Evolutionary conservation across 2,113 vertebrate genomes (phyloP).

Genomic region (Salvelinus namaycush): DNA sequence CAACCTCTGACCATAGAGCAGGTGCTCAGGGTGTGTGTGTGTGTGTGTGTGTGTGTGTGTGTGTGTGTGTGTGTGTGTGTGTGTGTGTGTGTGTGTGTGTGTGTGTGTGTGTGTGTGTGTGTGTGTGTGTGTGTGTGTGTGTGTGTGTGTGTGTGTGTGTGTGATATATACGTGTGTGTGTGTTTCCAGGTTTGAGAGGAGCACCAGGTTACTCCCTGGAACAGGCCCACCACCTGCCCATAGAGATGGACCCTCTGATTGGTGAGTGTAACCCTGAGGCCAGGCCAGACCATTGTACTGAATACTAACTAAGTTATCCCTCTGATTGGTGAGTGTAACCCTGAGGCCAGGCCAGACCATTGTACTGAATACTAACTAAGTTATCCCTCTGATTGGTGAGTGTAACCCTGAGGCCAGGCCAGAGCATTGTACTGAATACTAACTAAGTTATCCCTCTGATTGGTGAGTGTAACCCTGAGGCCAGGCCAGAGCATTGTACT

Average conservation of each 20-base stretch:
- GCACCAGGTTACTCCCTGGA: slow-evolving; percentile 97
- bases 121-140: slow-evolving; percentile 21
- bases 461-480: slow-evolving; percentile 75
- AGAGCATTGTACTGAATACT: not conserved
- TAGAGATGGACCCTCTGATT: slow-evolving; percentile 97
- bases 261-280: slow-evolving; percentile 75
- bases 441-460: slow-evolving; percentile 75
- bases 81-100: slow-evolving; percentile 8
- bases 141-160: not conserved
- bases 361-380: too few species aligned
- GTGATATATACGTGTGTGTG: slow-evolving; percentile 8
- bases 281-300: not conserved
- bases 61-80: slow-evolving; percentile 11
- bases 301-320: not conserved
- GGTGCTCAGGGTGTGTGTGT: slow-evolving; percentile 29
- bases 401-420: too few species aligned
- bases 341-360: too few species aligned
- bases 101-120: slow-evolving; percentile 19
- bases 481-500: not conserved
- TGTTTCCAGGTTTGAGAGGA: slow-evolving; percentile 85
- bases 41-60: slow-evolving; percentile 3
- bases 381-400: too few species aligned
- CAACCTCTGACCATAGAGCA: slow-evolving; percentile 32
- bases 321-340: slow-evolving; percentile 12
- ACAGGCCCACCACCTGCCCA: slow-evolving; percentile 95